Percentiles rank a stretch among this genome's conserved stretches.
These are phyloP conservation scores for Anodontia alba DNA, from an alignment of 2,888 invertebrate species.

Conservation along the genomic window DNA sequence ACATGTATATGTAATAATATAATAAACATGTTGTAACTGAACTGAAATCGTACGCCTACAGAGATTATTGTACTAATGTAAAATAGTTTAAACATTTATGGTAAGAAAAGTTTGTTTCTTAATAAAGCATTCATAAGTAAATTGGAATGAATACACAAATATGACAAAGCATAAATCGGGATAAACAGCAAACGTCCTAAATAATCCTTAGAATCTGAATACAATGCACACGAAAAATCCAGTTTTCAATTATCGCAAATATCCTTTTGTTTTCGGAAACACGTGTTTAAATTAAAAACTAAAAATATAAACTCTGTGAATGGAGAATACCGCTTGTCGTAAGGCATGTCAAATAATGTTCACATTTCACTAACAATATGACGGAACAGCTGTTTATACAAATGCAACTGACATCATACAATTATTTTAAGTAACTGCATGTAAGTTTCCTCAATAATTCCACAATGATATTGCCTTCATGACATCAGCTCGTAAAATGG, in stretches of 20 bases:
- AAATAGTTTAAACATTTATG: too few relatives aligned
- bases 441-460: neutral
- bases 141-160: too few relatives aligned
- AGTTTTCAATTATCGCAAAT: neutral
- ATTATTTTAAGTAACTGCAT: neutral
- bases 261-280: neutral
- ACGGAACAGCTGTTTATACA: neutral
- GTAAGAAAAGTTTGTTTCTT: too few relatives aligned
- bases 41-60: too few relatives aligned
- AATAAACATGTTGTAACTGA: too few relatives aligned
- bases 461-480: neutral
- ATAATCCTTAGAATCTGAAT: too few relatives aligned
- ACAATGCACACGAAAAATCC: too few relatives aligned
- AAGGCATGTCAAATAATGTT: neutral
- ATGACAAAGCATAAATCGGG: too few relatives aligned
- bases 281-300: neutral
- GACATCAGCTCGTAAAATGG: slow-evolving; percentile 2
- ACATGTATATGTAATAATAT: too few relatives aligned
- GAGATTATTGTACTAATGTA: too few relatives aligned
- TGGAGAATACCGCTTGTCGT: neutral
- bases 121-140: too few relatives aligned
- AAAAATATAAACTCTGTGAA: neutral
- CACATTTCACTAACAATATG: neutral
- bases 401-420: neutral
- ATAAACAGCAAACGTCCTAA: too few relatives aligned